Conservation (phyloP, 2,797 vertebrate genomes). For the Sylvilagus floridanus region DNA sequence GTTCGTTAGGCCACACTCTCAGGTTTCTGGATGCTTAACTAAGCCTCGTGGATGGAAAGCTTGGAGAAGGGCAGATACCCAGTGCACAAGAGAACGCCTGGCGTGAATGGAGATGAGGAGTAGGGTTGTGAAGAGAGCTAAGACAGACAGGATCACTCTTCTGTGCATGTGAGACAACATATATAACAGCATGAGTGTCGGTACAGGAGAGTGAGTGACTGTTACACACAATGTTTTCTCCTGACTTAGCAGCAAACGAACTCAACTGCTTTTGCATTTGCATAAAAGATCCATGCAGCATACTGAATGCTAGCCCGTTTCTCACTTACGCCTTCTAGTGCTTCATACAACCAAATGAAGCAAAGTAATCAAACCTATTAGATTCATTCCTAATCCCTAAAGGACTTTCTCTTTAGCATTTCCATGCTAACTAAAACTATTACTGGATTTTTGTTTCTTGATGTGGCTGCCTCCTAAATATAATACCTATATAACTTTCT, state of each 20-base stretch:
- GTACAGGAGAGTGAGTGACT: constrained; percentile 13
- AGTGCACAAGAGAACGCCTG: background rate
- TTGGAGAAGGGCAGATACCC: constrained; percentile 45
- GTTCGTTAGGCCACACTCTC: background rate
- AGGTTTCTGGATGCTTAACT: constrained; percentile 36
- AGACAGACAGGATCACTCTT: constrained; percentile 19
- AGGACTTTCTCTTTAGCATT: constrained; percentile 81
- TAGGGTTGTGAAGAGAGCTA: constrained; percentile 58
- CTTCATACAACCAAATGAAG: constrained; percentile 83
- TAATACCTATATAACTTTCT: constrained; percentile 58
- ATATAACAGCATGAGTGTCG: background rate
- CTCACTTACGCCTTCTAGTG: constrained; percentile 76
- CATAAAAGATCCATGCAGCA: constrained; percentile 80
- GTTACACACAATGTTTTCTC: constrained; percentile 73
- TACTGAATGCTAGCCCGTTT: constrained; percentile 75
- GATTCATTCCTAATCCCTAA: constrained; percentile 83
- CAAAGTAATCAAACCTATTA: constrained; percentile 83
- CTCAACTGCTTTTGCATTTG: constrained; percentile 73
- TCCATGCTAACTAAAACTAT: constrained; percentile 84
- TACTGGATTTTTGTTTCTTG: constrained; percentile 44
- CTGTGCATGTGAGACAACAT: background rate
- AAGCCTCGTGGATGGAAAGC: background rate
- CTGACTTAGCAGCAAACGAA: constrained; percentile 73
- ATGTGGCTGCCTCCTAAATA: constrained; percentile 74
- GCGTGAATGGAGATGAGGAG: constrained; percentile 13